These are phyloP conservation scores for Ctenoplectra terminalis DNA, from an alignment of 1,140 invertebrate genomes.

Conservation along the genomic window DNA sequence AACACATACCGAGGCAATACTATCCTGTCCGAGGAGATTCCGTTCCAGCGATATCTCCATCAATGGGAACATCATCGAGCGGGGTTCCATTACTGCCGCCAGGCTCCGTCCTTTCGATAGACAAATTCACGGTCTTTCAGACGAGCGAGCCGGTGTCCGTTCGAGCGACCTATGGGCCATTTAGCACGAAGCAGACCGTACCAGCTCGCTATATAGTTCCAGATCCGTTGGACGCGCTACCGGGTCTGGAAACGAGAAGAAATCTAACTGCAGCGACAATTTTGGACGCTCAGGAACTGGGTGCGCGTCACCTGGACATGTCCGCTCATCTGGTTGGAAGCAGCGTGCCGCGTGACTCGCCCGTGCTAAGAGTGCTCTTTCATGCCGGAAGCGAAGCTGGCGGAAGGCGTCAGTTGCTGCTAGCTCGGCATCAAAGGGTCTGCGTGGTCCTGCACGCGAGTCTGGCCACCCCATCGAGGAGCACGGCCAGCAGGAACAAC, in stretches of 20 bases:
- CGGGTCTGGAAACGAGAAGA: constrained; percentile 69
- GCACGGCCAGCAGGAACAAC: constrained; percentile 40
- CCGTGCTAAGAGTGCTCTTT: constrained; percentile 93
- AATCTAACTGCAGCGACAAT: constrained; percentile 75
- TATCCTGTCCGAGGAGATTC: constrained; percentile 78
- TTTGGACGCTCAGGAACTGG: constrained; percentile 87
- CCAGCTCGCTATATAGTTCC: constrained; percentile 94
- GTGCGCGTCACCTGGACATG: constrained; percentile 91
- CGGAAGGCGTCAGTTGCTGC: constrained; percentile 82
- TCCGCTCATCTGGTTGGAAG: constrained; percentile 94
- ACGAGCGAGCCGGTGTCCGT: constrained; percentile 93
- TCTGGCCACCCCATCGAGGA: constrained; percentile 74
- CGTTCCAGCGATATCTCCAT: constrained; percentile 70
- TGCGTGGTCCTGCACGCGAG: constrained; percentile 90
- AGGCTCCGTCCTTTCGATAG: constrained; percentile 87
- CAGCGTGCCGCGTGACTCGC: constrained; percentile 92
- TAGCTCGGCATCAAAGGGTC: constrained; percentile 85
- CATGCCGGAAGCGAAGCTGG: constrained; percentile 92
- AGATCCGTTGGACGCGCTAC: constrained; percentile 86
- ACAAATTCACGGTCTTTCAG: constrained; percentile 94
- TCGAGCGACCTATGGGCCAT: constrained; percentile 94
- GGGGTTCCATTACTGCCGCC: constrained; percentile 80
- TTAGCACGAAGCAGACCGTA: constrained; percentile 96
- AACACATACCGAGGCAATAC: constrained; percentile 88
- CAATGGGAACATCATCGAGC: constrained; percentile 50